Conservation (phyloP, 2,797 vertebrate genomes). For the Notamacropus eugenii region DNA sequence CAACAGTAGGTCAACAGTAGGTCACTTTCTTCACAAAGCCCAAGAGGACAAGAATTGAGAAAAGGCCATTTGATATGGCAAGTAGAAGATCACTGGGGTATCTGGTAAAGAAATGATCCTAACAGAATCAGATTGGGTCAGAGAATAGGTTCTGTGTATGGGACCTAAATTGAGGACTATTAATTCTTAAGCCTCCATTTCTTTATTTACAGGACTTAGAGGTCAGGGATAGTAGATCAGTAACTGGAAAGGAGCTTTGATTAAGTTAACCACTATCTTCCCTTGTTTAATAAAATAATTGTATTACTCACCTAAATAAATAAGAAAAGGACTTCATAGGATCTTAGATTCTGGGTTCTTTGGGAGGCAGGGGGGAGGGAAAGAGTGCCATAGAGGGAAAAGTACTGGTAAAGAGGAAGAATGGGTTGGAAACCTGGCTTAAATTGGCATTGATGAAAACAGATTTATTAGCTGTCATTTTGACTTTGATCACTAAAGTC, state of each 20-base stretch:
- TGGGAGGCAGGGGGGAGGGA: background rate
- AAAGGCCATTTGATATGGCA: background rate
- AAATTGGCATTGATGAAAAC: background rate
- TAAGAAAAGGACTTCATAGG: background rate
- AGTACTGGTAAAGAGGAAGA: background rate
- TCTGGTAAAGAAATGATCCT: background rate
- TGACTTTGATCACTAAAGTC: background rate
- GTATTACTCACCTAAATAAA: conserved; percentile 26
- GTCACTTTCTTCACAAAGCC: background rate
- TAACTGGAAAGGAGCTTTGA: background rate
- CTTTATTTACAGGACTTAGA: background rate
- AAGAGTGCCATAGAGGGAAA: fast-evolving
- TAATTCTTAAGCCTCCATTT: background rate
- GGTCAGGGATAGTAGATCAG: background rate
- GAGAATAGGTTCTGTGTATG: background rate
- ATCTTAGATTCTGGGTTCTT: background rate
- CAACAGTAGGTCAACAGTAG: background rate
- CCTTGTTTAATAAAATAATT: background rate
- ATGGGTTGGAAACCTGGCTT: background rate
- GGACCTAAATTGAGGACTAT: background rate
- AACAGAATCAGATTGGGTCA: background rate
- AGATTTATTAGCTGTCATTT: background rate
- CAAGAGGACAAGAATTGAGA: background rate
- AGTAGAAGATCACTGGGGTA: background rate
- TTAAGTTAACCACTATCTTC: background rate